Evolutionary conservation across 2,888 invertebrate species (phyloP).

Genomic region (Agapostemon virescens): DNA sequence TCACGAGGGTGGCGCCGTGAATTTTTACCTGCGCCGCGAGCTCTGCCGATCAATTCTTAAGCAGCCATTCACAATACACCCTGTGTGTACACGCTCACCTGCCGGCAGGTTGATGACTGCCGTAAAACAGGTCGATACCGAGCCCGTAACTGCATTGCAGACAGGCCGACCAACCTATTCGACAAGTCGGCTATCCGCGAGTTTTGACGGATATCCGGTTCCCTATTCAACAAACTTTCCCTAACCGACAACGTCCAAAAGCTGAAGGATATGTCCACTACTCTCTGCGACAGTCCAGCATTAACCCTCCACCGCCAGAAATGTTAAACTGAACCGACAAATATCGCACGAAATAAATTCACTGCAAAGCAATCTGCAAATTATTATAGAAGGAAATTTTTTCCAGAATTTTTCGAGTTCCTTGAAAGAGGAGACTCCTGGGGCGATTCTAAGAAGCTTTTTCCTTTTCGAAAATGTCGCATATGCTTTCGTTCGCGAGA

Average conservation of each 20-base stretch:
- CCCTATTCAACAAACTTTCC: slow-evolving; percentile 4
- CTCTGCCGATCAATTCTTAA: slow-evolving; percentile 59
- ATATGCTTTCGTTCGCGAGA: too few species aligned
- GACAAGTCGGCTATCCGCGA: slow-evolving; percentile 55
- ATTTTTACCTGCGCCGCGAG: slow-evolving; percentile 15
- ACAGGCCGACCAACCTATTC: slow-evolving; percentile 66
- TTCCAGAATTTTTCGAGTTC: too few species aligned
- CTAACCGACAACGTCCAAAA: not conserved
- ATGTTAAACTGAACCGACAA: too few species aligned
- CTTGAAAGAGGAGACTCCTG: too few species aligned
- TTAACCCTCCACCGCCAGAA: too few species aligned
- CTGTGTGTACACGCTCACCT: slow-evolving; percentile 66
- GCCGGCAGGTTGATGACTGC: slow-evolving; percentile 73
- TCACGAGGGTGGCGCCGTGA: not conserved
- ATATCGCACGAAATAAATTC: too few species aligned
- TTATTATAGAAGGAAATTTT: too few species aligned
- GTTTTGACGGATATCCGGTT: slow-evolving; percentile 24
- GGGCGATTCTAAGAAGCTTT: too few species aligned
- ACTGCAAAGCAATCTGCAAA: too few species aligned
- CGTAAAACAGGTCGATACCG: slow-evolving; percentile 75
- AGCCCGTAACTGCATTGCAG: slow-evolving; percentile 76
- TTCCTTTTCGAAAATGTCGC: too few species aligned
- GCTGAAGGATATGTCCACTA: too few species aligned
- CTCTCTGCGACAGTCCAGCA: not conserved
- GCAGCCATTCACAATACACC: slow-evolving; percentile 48